A percentile compares a stretch with the other conserved stretches of the same genome.
phyloP scores from a whole-genome alignment of 1,140 invertebrate genomes.

The Lepidurus couesii region DNA sequence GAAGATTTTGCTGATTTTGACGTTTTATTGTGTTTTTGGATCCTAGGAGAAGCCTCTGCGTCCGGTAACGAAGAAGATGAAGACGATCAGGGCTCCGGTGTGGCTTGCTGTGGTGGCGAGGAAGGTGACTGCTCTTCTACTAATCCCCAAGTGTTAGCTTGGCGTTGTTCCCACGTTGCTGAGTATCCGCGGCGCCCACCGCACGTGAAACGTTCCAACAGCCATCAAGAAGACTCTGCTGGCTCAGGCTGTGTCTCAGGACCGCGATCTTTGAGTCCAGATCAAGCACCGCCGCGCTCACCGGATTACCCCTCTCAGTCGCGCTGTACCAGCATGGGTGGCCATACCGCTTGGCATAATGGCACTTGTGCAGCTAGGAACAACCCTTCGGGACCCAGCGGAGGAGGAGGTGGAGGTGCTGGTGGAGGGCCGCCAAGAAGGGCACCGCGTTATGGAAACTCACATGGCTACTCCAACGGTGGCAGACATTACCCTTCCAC shows the following conservation, averaged over 20 bases:
- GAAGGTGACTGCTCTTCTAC: background rate
- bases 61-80: conserved; percentile 21
- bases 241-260: background rate
- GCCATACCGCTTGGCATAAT: conserved; percentile 21
- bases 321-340: conserved; percentile 17
- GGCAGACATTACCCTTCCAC: conserved; percentile 4
- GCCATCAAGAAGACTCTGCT: background rate
- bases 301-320: conserved; percentile 17
- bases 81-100: background rate
- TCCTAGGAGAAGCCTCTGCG: conserved; percentile 1
- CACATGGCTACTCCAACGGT: conserved; percentile 12
- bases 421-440: conserved; percentile 7
- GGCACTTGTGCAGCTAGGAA: conserved; percentile 7
- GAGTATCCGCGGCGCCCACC: conserved; percentile 2
- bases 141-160: conserved; percentile 14
- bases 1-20: too few species aligned
- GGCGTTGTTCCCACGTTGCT: conserved; percentile 17
- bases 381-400: background rate
- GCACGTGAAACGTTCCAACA: background rate
- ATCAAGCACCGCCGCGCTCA: conserved; percentile 13
- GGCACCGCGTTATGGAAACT: background rate
- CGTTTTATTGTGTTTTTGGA: background rate
- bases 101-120: conserved; percentile 17
- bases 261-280: conserved; percentile 7
- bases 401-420: background rate